Evolutionary conservation across 2,113 vertebrate genomes (phyloP), one percentile per base, ranked within the genome.

Genomic region (Phrynosoma blainvillii): DNA sequence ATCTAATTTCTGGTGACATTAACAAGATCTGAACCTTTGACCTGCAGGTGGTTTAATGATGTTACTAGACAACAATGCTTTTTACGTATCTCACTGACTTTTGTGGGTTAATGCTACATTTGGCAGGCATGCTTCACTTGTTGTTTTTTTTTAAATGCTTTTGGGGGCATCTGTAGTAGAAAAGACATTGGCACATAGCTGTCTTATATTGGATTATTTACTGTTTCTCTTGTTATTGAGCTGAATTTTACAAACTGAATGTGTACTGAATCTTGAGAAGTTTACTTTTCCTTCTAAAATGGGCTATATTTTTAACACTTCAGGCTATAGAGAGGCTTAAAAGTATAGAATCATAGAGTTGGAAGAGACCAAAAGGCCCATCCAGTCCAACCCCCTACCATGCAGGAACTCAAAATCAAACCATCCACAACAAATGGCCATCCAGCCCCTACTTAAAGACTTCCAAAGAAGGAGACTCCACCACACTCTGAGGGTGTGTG

Each of bases 1-100:
- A 93, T 66, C 92, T 96, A 94, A 96, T 96, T 96, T 95, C 90
- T 92, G 93, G 27, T 94, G 91, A 95, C 93, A 85, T 94, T 95
- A 96, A 95, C 78, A 95, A 93, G 89, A 94, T 91, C 92, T 94
- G 94, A 95, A 94, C 94, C 94, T 91, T 74, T 85, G 89, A 96
- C 93, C 93, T 92, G 86, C 93, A 95, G 94, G 95, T 95, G 90
- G 91, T 89, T 95, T 93, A 96, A 91, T 95, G 90, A 93, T 68
- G 92, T 95, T 96, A 94, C 96, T 95, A 94, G 77, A 94, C 92
- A 96, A 95, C 91, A 40, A 82, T 90, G 25, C 65, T 84, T 93
- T 91, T 65, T 23, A 7, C 85, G 40, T 73, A 4, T 23, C 42
- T 54, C 21, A 84, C 76, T 94, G 75, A 23, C 0, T 5, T 2